Conservation (phyloP, 2,888 invertebrate genomes). For the Cantharis lateralis region DNA sequence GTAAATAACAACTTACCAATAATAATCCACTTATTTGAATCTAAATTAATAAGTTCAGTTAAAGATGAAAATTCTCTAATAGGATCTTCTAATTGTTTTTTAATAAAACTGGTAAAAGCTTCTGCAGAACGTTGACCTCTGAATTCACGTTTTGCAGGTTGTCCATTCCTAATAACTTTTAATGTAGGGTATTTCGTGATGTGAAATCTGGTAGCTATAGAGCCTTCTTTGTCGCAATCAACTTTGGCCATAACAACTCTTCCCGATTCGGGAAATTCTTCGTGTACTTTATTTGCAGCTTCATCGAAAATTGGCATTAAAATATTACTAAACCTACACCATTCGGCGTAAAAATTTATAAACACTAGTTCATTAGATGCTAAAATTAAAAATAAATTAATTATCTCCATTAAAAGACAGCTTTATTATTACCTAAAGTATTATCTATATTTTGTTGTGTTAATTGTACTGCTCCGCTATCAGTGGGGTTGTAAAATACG, state of each 20-base stretch:
- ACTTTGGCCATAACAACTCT: conserved; percentile 94
- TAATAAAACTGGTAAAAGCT: conserved; percentile 86
- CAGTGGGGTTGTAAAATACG: conserved; percentile 73
- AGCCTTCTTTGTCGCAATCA: conserved; percentile 93
- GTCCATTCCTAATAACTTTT: conserved; percentile 90
- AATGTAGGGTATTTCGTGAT: conserved; percentile 98
- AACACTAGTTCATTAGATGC: conserved; percentile 96
- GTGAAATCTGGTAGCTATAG: conserved; percentile 87
- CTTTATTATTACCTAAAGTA: conserved; percentile 72
- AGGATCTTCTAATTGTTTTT: conserved; percentile 86
- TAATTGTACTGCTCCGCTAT: conserved; percentile 82
- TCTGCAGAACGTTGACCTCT: conserved; percentile 88
- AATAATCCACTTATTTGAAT: conserved; percentile 81
- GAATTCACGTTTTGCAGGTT: conserved; percentile 88
- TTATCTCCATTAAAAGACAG: neutral
- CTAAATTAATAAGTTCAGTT: conserved; percentile 74
- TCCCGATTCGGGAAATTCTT: conserved; percentile 78
- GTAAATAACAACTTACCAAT: conserved; percentile 63
- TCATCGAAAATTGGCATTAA: conserved; percentile 96
- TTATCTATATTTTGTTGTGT: conserved; percentile 82
- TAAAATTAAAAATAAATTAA: conserved; percentile 59
- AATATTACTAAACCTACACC: conserved; percentile 98
- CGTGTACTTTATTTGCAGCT: conserved; percentile 83
- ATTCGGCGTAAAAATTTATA: conserved; percentile 99
- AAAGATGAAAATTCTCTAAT: conserved; percentile 76